Base-by-base conservation (phyloP, 2,797 vertebrate species). In the Melanotaenia parkinsoni region DNA sequence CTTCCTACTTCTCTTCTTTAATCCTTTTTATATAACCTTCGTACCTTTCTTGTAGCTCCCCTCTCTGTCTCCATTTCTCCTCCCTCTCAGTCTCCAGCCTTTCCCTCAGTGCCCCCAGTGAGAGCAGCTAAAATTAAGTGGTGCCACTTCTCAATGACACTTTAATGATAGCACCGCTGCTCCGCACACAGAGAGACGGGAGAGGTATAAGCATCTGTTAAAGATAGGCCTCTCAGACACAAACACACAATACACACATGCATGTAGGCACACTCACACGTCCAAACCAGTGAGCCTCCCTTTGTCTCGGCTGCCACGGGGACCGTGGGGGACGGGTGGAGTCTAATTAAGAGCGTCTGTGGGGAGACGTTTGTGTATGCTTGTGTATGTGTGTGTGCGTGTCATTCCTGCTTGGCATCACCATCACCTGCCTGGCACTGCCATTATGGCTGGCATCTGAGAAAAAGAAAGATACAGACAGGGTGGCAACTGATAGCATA, bases 111-210 rank as follows among this genome's bases (percentile, higher is more conserved):
- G 94, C 94, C 96, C 95, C 96, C 96, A 95, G 93, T 94, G 96
- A 96, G 95, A 96, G 95, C 95, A 95, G 95, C 96, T 98, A 96
- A 97, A 98, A 98, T 98, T 96, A 98, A 97, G 97, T 95, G 94
- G 96, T 96, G 96, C 97, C 96, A 96, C 95, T 97, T 98, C 95
- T 97, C 97, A 98, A 96, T 98, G 97, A 98, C 97, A 98, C 96
- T 96, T 97, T 97, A 97, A 97, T 97, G 96, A 98, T 96, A 96
- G 95, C 91, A 90, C 88, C 82, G 95, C 95, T 88, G 92, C 96
- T 96, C 94, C 85, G 94, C 94, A 95, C 96, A 96, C 95, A 96
- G 83, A 95, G 95, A 96, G 95, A 96, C 85, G 92, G 93, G 95
- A 96, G 95, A 95, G 94, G 96, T 96, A 93, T 94, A 94, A 96